Base-by-base conservation (phyloP, 2,888 invertebrate species). In the Metopia argyrocephala region DNA sequence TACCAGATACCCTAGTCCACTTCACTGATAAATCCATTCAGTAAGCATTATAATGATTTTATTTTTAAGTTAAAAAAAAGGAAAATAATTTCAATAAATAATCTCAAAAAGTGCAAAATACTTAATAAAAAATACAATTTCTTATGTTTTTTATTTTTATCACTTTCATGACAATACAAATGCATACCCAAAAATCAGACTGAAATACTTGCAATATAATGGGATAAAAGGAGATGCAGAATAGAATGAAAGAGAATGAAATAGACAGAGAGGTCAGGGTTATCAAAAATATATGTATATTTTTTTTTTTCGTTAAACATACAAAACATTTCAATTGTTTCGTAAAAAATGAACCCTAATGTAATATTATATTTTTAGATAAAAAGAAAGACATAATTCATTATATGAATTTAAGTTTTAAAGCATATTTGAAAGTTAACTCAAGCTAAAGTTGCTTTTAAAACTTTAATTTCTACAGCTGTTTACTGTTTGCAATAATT, bases 251-350 rank as follows among this genome's bases (percentile, higher is more conserved):
- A 65, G 57, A 59, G 20, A 59, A 66, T 65, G 25, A 31, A 6
- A 38, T 2, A 18, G 45, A 45, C 46, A 50, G 27, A 68, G 79
- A 80, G 79, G 68, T 80, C 79, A 80, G 79, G 79, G 79, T 80
- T 80, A 80, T 80, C 79, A 20, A n/a, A 48, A 69, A 52, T n/a
- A 12, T 31, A 31, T 57, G 3, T 54, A 15, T 45, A 5, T 20
- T 48, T 9, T n/a, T 25, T 25, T 20, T 65, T 52, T 23, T 15
- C 20, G 20, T 15, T 68, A 68, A 75, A 68, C 38, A 59, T 61
- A 52, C 20, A 31, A 54, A 46, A 57, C 52, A 66, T 66, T 66
- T 52, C 38, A 59, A 59, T 45, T 18, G 27, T 57, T 65, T 65
- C 28, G 23, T 3, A 66, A 59, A 59, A 38, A n/a, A 25, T 6